Evolutionary conservation across 2,888 invertebrate genomes (phyloP).

Genomic region (Xylocampa areola): DNA sequence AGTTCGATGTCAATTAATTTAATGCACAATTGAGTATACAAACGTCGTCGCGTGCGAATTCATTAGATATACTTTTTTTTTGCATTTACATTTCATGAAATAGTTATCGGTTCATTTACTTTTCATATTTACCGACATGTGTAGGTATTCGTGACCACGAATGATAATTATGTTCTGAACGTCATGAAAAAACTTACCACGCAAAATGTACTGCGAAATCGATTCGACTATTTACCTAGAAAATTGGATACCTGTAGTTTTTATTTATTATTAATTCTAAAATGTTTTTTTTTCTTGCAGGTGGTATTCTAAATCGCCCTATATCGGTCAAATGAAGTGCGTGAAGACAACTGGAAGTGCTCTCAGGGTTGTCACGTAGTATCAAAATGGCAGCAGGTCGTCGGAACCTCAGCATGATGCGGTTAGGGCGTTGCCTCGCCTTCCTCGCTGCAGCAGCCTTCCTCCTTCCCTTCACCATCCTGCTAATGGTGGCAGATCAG

Average conservation of each 20-base stretch:
- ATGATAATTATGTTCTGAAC: conserved; percentile 4
- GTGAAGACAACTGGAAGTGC: conserved; percentile 38
- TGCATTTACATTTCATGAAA: conserved; percentile 14
- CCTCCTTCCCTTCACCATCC: conserved; percentile 89
- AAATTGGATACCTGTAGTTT: neutral
- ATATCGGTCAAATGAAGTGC: conserved; percentile 45
- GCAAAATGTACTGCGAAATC: conserved; percentile 11
- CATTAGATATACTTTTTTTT: conserved; percentile 3
- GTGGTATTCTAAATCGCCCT: conserved; percentile 6
- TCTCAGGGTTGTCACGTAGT: conserved; percentile 23
- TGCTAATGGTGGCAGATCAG: conserved; percentile 90
- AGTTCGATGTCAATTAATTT: conserved; percentile 13
- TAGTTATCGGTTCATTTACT: conserved; percentile 20
- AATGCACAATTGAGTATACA: conserved; percentile 6
- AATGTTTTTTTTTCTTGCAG: conserved; percentile 28
- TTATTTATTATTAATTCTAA: neutral
- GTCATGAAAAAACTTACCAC: conserved; percentile 10
- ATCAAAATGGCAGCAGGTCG: conserved; percentile 72
- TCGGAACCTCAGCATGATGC: conserved; percentile 85
- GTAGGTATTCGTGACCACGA: conserved; percentile 18
- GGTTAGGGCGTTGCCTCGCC: conserved; percentile 89
- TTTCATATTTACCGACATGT: conserved; percentile 33
- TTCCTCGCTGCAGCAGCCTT: conserved; percentile 91
- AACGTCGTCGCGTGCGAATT: conserved; percentile 28
- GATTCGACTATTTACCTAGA: neutral